These are phyloP conservation scores for Archips crataeganus DNA, from an alignment of 2,888 invertebrate species.

Conservation along the genomic window DNA sequence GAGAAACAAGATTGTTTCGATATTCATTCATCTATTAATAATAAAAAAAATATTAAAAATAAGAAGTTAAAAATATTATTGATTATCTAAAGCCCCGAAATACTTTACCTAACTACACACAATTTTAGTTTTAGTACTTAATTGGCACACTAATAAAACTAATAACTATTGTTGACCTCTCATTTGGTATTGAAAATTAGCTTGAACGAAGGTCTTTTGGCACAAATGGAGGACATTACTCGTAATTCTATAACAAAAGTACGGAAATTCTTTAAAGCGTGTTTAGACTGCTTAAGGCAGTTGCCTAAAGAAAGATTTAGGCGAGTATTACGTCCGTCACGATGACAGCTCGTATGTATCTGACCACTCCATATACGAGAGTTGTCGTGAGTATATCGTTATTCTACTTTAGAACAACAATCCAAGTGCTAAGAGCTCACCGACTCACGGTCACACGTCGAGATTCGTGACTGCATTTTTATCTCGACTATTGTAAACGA, in stretches of 20 bases:
- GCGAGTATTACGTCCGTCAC: slow-evolving; percentile 1
- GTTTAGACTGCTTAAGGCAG: background rate
- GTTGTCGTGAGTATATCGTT: slow-evolving; percentile 8
- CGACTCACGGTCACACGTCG: slow-evolving; percentile 38
- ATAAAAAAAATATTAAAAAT: no score
- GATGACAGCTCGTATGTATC: slow-evolving; percentile 4
- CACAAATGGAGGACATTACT: background rate
- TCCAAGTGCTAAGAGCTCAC: slow-evolving; percentile 26
- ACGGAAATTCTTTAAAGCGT: background rate
- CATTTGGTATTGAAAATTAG: background rate
- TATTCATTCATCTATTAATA: no score
- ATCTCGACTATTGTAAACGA: slow-evolving; percentile 48
- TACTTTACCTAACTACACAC: background rate
- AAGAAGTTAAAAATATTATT: no score
- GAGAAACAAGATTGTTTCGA: no score
- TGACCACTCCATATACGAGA: slow-evolving; percentile 3
- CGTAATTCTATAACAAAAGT: background rate
- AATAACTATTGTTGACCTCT: background rate
- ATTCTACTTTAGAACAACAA: slow-evolving; percentile 17
- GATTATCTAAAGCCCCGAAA: background rate
- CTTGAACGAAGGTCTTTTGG: background rate
- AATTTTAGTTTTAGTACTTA: background rate
- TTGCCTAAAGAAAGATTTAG: background rate
- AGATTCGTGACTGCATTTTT: slow-evolving; percentile 50
- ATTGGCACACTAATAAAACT: background rate